These are phyloP conservation scores for Bombus affinis DNA, from an alignment of 1,140 invertebrate genomes.

Conservation along the genomic window DNA sequence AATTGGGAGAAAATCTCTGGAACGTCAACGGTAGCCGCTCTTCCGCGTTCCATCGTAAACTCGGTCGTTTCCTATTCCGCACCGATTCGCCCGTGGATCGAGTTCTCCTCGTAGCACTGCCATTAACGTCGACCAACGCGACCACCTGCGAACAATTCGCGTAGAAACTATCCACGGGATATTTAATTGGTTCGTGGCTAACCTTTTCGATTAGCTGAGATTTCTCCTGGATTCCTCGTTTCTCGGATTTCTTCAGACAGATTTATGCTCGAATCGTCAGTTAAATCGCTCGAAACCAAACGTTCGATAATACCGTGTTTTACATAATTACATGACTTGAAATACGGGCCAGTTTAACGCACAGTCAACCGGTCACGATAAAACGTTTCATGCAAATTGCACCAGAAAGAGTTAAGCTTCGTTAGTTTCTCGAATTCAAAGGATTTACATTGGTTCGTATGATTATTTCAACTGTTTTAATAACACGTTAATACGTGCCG, in stretches of 20 bases:
- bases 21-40: background rate
- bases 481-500: background rate
- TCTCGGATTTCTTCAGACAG: background rate
- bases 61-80: conserved; percentile 39
- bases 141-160: background rate
- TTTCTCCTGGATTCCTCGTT: background rate
- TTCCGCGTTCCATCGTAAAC: conserved; percentile 50
- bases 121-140: background rate
- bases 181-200: background rate
- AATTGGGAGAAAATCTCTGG: background rate
- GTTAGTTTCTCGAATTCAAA: too few species aligned
- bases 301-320: too few species aligned
- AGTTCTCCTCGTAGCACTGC: background rate
- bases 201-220: background rate
- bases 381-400: too few species aligned
- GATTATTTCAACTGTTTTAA: background rate
- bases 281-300: too few species aligned
- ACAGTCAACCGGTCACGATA: too few species aligned
- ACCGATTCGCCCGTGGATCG: conserved; percentile 37
- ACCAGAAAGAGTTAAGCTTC: too few species aligned
- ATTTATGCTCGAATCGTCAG: too few species aligned
- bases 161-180: background rate
- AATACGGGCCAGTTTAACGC: too few species aligned
- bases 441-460: too few species aligned
- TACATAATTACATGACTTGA: too few species aligned